Evolutionary conservation across 2,888 invertebrate genomes (phyloP).

Genomic region (Drosophila emarginata): DNA sequence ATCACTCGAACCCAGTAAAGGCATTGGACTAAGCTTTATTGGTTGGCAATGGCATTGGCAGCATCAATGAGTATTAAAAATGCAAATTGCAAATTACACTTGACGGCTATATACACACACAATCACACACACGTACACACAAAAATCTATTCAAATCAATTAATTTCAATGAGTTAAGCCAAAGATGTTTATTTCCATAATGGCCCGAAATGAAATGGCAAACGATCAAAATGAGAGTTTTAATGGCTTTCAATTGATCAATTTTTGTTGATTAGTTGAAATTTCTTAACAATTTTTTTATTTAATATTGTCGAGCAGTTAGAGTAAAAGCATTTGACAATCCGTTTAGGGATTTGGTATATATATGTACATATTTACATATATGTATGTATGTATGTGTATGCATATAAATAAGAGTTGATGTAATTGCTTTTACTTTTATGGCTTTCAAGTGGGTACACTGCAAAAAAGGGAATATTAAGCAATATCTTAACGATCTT

Average conservation of each 20-base stretch:
- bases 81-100: constrained; percentile 22
- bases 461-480: too few relatives aligned
- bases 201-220: too few relatives aligned
- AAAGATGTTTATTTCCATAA: neutral
- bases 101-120: neutral
- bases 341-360: too few relatives aligned
- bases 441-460: too few relatives aligned
- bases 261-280: neutral
- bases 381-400: too few relatives aligned
- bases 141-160: neutral
- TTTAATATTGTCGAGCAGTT: neutral
- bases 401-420: too few relatives aligned
- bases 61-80: constrained; percentile 19
- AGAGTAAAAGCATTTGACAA: too few relatives aligned
- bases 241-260: neutral
- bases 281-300: neutral
- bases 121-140: neutral
- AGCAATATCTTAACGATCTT: too few relatives aligned
- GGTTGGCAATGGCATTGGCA: constrained; percentile 21
- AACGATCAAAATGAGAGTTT: neutral
- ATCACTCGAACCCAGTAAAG: neutral
- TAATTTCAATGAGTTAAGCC: neutral
- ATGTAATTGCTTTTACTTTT: too few relatives aligned
- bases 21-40: constrained; percentile 20
- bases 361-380: too few relatives aligned